A percentile compares a stretch with the other conserved stretches of the same genome.
Evolutionary conservation across 2,888 invertebrate species (phyloP).

Genomic region (Tribolium freemani): DNA sequence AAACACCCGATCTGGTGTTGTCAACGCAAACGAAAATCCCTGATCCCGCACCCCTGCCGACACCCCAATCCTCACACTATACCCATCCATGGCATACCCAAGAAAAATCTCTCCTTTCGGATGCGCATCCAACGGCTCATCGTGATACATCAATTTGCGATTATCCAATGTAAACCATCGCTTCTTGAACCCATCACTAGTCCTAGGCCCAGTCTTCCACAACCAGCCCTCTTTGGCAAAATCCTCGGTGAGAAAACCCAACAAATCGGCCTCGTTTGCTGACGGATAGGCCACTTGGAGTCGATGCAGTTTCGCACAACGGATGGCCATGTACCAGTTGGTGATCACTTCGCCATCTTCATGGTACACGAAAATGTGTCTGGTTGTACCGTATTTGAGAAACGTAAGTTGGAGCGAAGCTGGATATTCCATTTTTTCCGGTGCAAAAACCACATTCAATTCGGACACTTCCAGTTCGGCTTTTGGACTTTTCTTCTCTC

Average conservation of each 20-base stretch:
- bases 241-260: slow-evolving; percentile 82
- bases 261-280: slow-evolving; percentile 79
- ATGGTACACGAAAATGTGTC: slow-evolving; percentile 90
- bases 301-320: slow-evolving; percentile 87
- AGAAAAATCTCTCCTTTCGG: slow-evolving; percentile 93
- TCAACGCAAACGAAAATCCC: slow-evolving; percentile 85
- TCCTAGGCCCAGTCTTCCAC: slow-evolving; percentile 89
- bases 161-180: slow-evolving; percentile 92
- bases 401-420: slow-evolving; percentile 90
- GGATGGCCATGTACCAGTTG: slow-evolving; percentile 78
- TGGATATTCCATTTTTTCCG: slow-evolving; percentile 78
- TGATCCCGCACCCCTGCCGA: slow-evolving; percentile 80
- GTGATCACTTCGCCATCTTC: slow-evolving; percentile 88
- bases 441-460: slow-evolving; percentile 87
- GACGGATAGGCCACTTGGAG: slow-evolving; percentile 88
- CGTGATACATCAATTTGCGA: slow-evolving; percentile 93
- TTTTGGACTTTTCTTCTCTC: slow-evolving; percentile 85
- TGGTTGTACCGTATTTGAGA: slow-evolving; percentile 86
- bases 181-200: slow-evolving; percentile 85
- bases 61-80: slow-evolving; percentile 79
- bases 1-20: slow-evolving; percentile 84
- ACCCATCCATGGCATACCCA: slow-evolving; percentile 83
- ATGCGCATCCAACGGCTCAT: slow-evolving; percentile 88
- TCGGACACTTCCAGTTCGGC: slow-evolving; percentile 85
- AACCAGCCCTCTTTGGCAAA: slow-evolving; percentile 90